Percentiles rank a stretch among this genome's conserved stretches.
Conservation (phyloP, 1,140 invertebrate species). For the Zaprionus ornatus region DNA sequence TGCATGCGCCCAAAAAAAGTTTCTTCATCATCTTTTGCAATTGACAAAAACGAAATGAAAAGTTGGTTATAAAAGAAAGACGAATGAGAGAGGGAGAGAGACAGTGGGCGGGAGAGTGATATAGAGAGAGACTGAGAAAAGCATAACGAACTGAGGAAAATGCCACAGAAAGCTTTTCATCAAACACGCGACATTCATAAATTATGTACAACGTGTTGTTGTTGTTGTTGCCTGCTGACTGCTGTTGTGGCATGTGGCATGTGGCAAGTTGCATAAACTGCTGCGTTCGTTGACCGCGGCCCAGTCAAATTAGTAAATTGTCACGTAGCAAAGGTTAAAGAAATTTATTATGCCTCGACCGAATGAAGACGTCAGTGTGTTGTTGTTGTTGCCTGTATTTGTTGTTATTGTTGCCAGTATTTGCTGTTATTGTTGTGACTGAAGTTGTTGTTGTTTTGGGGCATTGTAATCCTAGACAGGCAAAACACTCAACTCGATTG, state of each 20-base stretch:
- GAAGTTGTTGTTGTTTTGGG: constrained; percentile 30
- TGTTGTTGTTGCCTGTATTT: constrained; percentile 8
- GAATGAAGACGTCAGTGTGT: background rate
- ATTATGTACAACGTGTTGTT: constrained; percentile 48
- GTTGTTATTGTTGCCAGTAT: constrained; percentile 17
- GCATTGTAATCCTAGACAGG: constrained; percentile 56
- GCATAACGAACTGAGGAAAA: constrained; percentile 18
- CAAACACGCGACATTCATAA: constrained; percentile 59
- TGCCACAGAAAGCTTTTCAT: constrained; percentile 42
- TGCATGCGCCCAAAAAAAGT: constrained; percentile 50
- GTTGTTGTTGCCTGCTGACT: constrained; percentile 10
- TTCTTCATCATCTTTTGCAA: constrained; percentile 27
- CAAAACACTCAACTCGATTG: constrained; percentile 74
- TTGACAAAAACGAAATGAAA: constrained; percentile 46
- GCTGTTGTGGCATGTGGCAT: constrained; percentile 13
- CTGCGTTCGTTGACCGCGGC: constrained; percentile 43
- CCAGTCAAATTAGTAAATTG: constrained; percentile 73
- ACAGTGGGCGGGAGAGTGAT: background rate
- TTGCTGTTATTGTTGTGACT: constrained; percentile 47
- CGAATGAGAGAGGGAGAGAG: background rate
- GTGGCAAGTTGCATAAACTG: constrained; percentile 20
- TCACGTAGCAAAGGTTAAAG: constrained; percentile 60
- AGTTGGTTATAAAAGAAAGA: constrained; percentile 45
- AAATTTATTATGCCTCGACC: constrained; percentile 10
- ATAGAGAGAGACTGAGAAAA: background rate